A percentile compares a stretch with the other conserved stretches of the same genome.
phyloP scores from a whole-genome alignment of 1,140 invertebrate genomes.

The Dolichoris vasculosae region DNA sequence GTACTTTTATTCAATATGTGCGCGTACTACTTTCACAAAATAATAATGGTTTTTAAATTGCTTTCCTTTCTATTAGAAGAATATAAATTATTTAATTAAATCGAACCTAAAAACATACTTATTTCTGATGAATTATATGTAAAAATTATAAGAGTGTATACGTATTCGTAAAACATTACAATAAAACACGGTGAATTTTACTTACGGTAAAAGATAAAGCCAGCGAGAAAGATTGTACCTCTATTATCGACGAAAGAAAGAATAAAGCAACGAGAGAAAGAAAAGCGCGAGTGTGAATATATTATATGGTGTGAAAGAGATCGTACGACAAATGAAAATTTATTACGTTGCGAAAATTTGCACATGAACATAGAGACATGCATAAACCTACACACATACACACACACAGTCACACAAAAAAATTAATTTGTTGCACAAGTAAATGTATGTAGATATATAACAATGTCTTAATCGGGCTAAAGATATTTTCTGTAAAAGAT shows the following conservation, averaged over 20 bases:
- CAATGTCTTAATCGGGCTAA: conserved; percentile 41
- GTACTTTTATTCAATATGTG: too few species aligned
- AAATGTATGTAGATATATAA: conserved; percentile 42
- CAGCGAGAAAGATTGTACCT: conserved; percentile 29
- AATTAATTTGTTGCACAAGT: conserved; percentile 56
- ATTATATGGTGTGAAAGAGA: conserved; percentile 15
- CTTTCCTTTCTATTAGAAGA: too few species aligned
- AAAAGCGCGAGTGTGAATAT: background rate
- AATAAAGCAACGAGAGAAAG: background rate
- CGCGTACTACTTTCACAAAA: too few species aligned
- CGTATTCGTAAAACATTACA: conserved; percentile 19
- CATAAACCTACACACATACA: too few species aligned
- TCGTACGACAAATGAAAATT: conserved; percentile 11
- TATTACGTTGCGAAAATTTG: conserved; percentile 39
- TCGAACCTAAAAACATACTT: background rate
- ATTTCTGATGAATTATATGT: conserved; percentile 14
- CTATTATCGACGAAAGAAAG: conserved; percentile 32
- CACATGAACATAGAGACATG: conserved; percentile 57
- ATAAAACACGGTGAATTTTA: conserved; percentile 20
- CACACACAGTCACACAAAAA: too few species aligned
- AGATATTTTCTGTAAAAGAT: conserved; percentile 53
- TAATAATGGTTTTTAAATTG: background rate
- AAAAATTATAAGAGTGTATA: background rate
- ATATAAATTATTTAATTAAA: too few species aligned
- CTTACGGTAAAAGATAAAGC: conserved; percentile 12